Percentiles rank a stretch among this genome's conserved stretches.
Conservation (phyloP, 2,888 invertebrate species). For the Osedax frankpressi region DNA sequence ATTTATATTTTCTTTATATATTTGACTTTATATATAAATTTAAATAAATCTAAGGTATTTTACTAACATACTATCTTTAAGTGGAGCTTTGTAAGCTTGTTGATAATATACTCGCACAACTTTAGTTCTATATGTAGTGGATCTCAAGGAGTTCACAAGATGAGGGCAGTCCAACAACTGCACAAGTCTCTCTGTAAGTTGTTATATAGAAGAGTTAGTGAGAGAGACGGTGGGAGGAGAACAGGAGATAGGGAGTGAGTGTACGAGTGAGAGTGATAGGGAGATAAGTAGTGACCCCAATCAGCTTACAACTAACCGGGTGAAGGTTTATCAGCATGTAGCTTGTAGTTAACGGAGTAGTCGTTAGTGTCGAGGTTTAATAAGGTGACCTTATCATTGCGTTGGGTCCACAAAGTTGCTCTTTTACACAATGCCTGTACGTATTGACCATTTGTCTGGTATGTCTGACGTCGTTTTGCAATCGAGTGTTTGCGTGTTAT, state of each 20-base stretch:
- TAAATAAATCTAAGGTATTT: too few relatives aligned
- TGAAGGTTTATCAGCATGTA: not conserved
- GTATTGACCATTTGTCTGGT: not conserved
- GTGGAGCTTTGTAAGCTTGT: not conserved
- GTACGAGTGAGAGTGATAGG: not conserved
- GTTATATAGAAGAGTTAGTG: too few relatives aligned
- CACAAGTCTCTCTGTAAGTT: not conserved
- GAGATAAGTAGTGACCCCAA: too few relatives aligned
- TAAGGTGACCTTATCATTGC: not conserved
- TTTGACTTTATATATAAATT: too few relatives aligned
- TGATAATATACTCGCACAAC: not conserved
- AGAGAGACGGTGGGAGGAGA: too few relatives aligned
- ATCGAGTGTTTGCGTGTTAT: not conserved
- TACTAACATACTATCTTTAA: too few relatives aligned
- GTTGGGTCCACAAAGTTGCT: not conserved
- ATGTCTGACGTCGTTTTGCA: not conserved
- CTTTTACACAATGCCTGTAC: not conserved
- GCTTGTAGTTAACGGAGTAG: conserved; percentile 3
- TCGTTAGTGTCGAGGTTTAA: not conserved
- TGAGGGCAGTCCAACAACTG: conserved; percentile 1
- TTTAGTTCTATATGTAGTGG: not conserved
- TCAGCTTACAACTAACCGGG: not conserved
- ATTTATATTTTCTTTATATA: too few relatives aligned
- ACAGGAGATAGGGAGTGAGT: too few relatives aligned
- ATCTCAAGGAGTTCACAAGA: conserved; percentile 6